These are phyloP conservation scores for Malurus melanocephalus DNA, from an alignment of 2,113 vertebrate species.

Conservation along the genomic window DNA sequence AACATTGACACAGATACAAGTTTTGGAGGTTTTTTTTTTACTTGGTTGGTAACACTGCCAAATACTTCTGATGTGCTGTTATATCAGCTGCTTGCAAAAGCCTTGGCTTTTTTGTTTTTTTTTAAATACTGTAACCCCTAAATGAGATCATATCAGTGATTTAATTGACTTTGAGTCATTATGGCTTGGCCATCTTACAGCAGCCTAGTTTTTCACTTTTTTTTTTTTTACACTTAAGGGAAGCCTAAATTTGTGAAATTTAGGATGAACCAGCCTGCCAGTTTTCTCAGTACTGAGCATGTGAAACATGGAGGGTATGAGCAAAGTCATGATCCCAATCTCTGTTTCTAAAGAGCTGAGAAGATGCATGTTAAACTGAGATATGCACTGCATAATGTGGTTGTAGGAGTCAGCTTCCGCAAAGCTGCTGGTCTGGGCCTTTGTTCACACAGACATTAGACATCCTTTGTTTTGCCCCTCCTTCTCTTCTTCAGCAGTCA, in stretches of 20 bases:
- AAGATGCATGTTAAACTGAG: constrained; percentile 7
- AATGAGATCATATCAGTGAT: background rate
- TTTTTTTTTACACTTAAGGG: background rate
- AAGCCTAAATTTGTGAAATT: background rate
- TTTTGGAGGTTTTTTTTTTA: background rate
- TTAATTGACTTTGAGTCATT: background rate
- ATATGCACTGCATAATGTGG: constrained; percentile 69
- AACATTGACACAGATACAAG: background rate
- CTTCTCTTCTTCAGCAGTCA: constrained; percentile 98
- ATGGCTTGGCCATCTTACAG: background rate
- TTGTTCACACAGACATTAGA: constrained; percentile 83
- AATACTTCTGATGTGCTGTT: background rate
- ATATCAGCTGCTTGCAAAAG: background rate
- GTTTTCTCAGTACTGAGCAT: background rate
- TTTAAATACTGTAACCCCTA: background rate
- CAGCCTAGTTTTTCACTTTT: background rate
- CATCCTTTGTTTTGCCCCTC: constrained; percentile 85
- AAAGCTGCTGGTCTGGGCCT: constrained; percentile 76
- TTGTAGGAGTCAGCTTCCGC: constrained; percentile 74
- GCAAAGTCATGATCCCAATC: constrained; percentile 5
- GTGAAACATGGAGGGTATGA: background rate
- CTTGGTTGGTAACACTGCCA: background rate
- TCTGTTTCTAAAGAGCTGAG: constrained; percentile 14
- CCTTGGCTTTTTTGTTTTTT: background rate
- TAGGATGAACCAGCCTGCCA: background rate